A percentile compares a stretch with the other conserved stretches of the same genome.
phyloP scores from a whole-genome alignment of 2,797 vertebrate species.

The Silurus lanzhouensis region DNA sequence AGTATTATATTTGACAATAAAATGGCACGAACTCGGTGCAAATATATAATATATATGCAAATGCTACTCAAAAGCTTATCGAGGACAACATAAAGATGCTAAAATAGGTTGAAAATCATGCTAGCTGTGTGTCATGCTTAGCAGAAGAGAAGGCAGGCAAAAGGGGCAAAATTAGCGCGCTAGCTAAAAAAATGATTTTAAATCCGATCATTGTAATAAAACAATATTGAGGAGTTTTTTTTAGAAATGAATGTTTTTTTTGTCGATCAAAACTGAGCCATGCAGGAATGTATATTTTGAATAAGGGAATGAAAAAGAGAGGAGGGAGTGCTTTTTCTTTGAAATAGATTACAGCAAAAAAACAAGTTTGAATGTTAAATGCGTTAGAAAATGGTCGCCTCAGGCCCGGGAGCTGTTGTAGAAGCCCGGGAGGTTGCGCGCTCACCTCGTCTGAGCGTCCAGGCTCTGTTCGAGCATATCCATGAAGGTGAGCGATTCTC shows the following conservation, averaged over 20 bases:
- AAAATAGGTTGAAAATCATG: background rate
- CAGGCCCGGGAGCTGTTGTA: constrained; percentile 65
- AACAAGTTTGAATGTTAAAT: background rate
- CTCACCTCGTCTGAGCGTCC: constrained; percentile 87
- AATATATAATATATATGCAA: no score
- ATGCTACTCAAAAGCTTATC: no score
- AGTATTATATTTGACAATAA: no score
- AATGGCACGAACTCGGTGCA: no score
- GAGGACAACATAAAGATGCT: background rate
- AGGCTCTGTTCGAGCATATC: constrained; percentile 92
- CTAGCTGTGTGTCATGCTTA: background rate
- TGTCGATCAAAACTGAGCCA: no score
- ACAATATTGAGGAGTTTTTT: background rate
- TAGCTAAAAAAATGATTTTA: background rate
- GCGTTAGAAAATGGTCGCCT: constrained; percentile 50
- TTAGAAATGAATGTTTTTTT: no score
- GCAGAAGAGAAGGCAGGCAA: background rate
- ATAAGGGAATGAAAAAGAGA: no score
- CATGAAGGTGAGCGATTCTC: constrained; percentile 72
- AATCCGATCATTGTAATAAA: background rate
- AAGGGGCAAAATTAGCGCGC: background rate
- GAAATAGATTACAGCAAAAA: no score
- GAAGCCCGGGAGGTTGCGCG: constrained; percentile 55
- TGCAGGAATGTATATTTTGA: no score
- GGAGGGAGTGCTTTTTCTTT: no score